These are phyloP conservation scores for Aradophagus sp. DNA, from an alignment of 1,140 invertebrate species.

Conservation along the genomic window DNA sequence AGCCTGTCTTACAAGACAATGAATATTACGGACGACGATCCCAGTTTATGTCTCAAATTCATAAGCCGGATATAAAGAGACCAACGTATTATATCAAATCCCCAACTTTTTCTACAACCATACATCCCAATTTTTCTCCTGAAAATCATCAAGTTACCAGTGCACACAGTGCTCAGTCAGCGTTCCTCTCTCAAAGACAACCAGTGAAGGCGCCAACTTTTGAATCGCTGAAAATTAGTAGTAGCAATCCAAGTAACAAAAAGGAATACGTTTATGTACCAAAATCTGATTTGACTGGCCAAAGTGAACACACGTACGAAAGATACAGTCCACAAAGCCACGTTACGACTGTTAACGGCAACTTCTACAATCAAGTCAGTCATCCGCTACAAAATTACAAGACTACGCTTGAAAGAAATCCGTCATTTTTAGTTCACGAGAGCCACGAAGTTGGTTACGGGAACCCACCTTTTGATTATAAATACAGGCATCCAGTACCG, in stretches of 20 bases:
- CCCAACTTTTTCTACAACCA: conserved; percentile 46
- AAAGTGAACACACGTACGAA: conserved; percentile 41
- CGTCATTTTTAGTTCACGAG: conserved; percentile 67
- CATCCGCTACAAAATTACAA: conserved; percentile 62
- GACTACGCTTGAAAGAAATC: conserved; percentile 64
- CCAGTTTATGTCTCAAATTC: conserved; percentile 45
- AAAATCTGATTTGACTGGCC: conserved; percentile 18
- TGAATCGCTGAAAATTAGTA: conserved; percentile 62
- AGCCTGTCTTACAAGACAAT: conserved; percentile 60
- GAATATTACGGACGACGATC: conserved; percentile 60
- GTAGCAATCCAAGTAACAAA: conserved; percentile 43
- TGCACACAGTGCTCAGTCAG: conserved; percentile 53
- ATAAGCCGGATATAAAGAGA: conserved; percentile 57
- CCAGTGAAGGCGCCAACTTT: conserved; percentile 55
- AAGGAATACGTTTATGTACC: conserved; percentile 60
- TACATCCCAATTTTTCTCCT: conserved; percentile 37
- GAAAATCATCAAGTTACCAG: conserved; percentile 58
- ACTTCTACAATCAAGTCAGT: conserved; percentile 65
- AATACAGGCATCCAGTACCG: conserved; percentile 62
- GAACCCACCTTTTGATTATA: conserved; percentile 62
- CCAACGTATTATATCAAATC: conserved; percentile 64
- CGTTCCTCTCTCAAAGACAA: conserved; percentile 49
- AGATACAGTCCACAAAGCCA: conserved; percentile 41
- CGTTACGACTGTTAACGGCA: conserved; percentile 52
- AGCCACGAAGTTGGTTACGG: conserved; percentile 68